Base-by-base conservation (phyloP, 2,888 invertebrate genomes). In the Dastarcus helophoroides region DNA sequence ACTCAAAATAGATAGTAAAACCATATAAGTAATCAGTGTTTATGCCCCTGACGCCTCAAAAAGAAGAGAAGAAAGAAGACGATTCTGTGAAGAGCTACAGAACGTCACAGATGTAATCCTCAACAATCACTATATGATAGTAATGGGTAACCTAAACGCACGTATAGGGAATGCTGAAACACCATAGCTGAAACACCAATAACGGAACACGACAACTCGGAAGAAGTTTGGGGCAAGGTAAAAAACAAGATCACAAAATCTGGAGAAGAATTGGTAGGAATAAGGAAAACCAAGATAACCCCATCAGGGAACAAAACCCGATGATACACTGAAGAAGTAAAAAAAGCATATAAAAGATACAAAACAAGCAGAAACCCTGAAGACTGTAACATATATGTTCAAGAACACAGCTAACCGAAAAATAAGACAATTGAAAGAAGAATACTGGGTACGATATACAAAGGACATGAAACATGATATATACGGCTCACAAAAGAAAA, bases 91-190 rank as follows among this genome's bases (percentile, higher is more conserved):
- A 17, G 29, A 29, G 21, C 22, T 29, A 22, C 21, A 29, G 9
- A 7, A n/a, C n/a, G 19, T 17, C 21, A 21, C 14, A 25, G 27
- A 31, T 14, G 13, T 3, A 26, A 31, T 35, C 24, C 21, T 13
- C 13, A 8, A 10, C 3, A 26, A 11, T 14, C 29, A 33, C 17
- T 16, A 25, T 16, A 17, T 29, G 8, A 29, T 30, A 25, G 19
- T 26, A 29, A 5, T 14, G 9, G 13, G 19, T 2, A 27, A 32
- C 6, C 19, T 32, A 3, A 32, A 35, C 11, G 32, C 26, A 9
- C 12, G 26, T 14, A 33, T 33, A 29, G 36, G 36, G 11, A 32
- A 35, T 22, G 22, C 23, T 14, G 11, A 21, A 9, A 7, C 35
- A 2, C 8, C 12, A 15, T 32, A 31, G 14, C 14, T 35, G n/a